Conservation (phyloP, 2,888 invertebrate species). For the Hypercompe scribonia region DNA sequence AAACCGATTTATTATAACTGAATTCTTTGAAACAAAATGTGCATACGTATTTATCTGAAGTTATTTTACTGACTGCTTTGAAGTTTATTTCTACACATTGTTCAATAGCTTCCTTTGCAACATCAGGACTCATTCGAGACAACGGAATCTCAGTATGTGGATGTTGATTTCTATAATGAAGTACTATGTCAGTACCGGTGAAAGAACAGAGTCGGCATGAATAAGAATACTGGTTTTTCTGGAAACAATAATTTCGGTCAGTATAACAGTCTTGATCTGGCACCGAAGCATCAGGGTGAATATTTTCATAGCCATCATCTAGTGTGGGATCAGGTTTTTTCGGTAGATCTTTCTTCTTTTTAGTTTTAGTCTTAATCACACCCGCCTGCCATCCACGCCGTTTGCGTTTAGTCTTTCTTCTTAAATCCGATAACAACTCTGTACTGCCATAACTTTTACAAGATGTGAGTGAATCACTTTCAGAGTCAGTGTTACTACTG, state of each 20-base stretch:
- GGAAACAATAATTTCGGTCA: constrained; percentile 79
- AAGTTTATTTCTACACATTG: constrained; percentile 81
- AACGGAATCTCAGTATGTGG: constrained; percentile 88
- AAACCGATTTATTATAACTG: constrained; percentile 55
- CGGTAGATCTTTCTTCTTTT: constrained; percentile 66
- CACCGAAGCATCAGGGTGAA: constrained; percentile 27
- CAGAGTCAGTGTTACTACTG: constrained; percentile 65
- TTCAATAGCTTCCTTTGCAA: constrained; percentile 85
- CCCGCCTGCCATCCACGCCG: constrained; percentile 74
- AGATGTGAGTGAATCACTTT: constrained; percentile 70
- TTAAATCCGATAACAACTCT: constrained; percentile 65
- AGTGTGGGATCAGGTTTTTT: constrained; percentile 15
- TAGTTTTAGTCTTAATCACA: constrained; percentile 73
- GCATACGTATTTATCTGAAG: constrained; percentile 73
- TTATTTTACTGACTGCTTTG: constrained; percentile 67
- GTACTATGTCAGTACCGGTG: constrained; percentile 87
- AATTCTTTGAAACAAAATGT: constrained; percentile 79
- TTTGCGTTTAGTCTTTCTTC: constrained; percentile 71
- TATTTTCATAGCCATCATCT: constrained; percentile 7
- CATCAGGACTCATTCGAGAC: constrained; percentile 85
- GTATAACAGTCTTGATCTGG: constrained; percentile 71
- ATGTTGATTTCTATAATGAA: constrained; percentile 89
- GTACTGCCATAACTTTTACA: constrained; percentile 67
- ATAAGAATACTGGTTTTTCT: constrained; percentile 69
- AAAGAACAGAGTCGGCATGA: constrained; percentile 88